Evolutionary conservation across 2,888 invertebrate genomes (phyloP).

Genomic region (Protonemura montana): DNA sequence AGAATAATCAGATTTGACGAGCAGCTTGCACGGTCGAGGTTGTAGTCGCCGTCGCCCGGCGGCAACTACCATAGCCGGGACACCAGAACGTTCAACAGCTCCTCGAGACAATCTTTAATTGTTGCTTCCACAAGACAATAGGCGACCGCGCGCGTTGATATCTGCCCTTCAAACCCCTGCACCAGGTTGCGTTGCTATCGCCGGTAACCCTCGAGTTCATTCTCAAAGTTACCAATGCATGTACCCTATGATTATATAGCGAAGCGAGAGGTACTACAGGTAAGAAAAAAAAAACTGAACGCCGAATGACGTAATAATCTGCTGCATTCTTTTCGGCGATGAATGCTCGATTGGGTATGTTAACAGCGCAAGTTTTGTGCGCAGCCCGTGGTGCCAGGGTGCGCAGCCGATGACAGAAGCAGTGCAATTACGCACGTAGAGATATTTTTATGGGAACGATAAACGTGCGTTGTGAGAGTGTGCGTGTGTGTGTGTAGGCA

Average conservation of each 20-base stretch:
- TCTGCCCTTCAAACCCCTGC: not conserved
- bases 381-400: too few species aligned
- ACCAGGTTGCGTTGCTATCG: not conserved
- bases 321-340: not conserved
- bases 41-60: too few species aligned
- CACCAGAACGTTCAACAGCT: not conserved
- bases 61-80: too few species aligned
- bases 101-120: not conserved
- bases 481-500: constrained; percentile 26
- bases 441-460: not conserved
- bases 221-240: not conserved
- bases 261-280: not conserved
- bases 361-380: too few species aligned
- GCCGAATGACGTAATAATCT: constrained; percentile 15
- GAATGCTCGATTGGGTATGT: not conserved
- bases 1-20: constrained; percentile 12
- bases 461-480: not conserved
- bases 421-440: not conserved
- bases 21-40: not conserved
- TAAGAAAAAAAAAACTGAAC: not conserved
- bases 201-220: not conserved
- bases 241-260: not conserved
- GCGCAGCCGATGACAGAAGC: not conserved
- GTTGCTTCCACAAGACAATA: not conserved
- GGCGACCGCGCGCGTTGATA: not conserved